These are phyloP conservation scores for Montipora sp. DNA, from an alignment of 64 coral and sea anemone species.

Conservation along the genomic window DNA sequence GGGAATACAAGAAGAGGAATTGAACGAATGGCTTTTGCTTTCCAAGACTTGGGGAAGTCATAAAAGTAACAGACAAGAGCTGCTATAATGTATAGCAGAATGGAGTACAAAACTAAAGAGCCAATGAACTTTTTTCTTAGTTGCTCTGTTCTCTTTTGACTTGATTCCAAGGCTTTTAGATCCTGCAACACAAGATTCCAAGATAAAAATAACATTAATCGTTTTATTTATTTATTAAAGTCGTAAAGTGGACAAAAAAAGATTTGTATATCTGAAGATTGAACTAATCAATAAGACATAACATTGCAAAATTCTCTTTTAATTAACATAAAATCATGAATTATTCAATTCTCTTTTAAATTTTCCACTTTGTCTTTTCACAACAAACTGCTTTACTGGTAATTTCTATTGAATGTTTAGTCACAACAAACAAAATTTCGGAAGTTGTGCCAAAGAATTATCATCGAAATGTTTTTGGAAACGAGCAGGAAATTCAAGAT, in stretches of 20 bases:
- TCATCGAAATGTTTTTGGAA: neutral
- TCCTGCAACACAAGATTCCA: slow-evolving; percentile 47
- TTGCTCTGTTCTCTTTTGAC: slow-evolving; percentile 75
- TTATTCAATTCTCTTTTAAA: neutral
- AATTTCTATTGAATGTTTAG: no score
- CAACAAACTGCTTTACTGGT: neutral
- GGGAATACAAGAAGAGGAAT: slow-evolving; percentile 94
- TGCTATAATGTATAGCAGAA: slow-evolving; percentile 76
- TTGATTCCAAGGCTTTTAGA: slow-evolving; percentile 74
- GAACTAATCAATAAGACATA: no score
- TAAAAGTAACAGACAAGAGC: slow-evolving; percentile 95
- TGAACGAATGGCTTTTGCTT: slow-evolving; percentile 73
- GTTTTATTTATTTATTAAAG: no score
- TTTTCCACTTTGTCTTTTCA: neutral
- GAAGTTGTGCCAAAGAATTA: no score
- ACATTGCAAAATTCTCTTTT: no score
- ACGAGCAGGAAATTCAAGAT: neutral
- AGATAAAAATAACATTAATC: no score
- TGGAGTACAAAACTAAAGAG: slow-evolving; percentile 85
- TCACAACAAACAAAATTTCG: no score
- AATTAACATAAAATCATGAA: neutral
- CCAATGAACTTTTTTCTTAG: slow-evolving; percentile 92
- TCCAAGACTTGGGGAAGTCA: slow-evolving; percentile 94
- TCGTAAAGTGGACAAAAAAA: no score
- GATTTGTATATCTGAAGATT: no score